Percentiles rank a stretch among this genome's conserved stretches.
Evolutionary conservation across 2,113 vertebrate genomes (phyloP).

Genomic region (Misgurnus mizolepis): DNA sequence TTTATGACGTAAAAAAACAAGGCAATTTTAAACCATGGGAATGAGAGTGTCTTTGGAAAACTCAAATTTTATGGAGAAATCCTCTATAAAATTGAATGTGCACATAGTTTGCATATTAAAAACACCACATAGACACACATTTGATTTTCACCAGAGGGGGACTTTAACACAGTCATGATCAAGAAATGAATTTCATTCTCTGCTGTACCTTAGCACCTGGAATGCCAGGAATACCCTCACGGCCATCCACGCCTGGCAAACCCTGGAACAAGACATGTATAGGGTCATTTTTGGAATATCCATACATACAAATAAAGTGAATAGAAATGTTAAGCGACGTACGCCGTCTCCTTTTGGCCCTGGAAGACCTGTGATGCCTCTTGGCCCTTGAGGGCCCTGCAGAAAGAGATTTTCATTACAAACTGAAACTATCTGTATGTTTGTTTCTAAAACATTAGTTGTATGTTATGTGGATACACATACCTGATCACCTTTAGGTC

Average conservation of each 20-base stretch:
- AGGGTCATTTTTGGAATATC: too few relatives aligned
- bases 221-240: conserved; percentile 94
- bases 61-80: too few relatives aligned
- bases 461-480: conserved; percentile 55
- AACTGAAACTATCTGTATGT: background rate
- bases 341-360: conserved; percentile 92
- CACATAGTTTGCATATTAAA: too few relatives aligned
- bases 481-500: conserved; percentile 87
- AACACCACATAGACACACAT: too few relatives aligned
- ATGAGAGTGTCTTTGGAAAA: too few relatives aligned
- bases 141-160: too few relatives aligned
- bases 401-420: conserved; percentile 26
- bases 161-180: background rate
- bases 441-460: background rate
- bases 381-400: conserved; percentile 84
- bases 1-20: too few relatives aligned
- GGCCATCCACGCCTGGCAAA: conserved; percentile 88
- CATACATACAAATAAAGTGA: background rate
- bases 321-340: conserved; percentile 65
- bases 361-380: conserved; percentile 91
- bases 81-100: too few relatives aligned
- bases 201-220: conserved; percentile 88
- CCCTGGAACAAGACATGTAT: conserved; percentile 72
- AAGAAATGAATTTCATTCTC: background rate
- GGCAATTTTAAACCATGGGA: too few relatives aligned